A percentile compares a stretch with the other conserved stretches of the same genome.
These are phyloP conservation scores for Ormyrus rosae DNA, from an alignment of 2,888 invertebrate species.

Conservation along the genomic window DNA sequence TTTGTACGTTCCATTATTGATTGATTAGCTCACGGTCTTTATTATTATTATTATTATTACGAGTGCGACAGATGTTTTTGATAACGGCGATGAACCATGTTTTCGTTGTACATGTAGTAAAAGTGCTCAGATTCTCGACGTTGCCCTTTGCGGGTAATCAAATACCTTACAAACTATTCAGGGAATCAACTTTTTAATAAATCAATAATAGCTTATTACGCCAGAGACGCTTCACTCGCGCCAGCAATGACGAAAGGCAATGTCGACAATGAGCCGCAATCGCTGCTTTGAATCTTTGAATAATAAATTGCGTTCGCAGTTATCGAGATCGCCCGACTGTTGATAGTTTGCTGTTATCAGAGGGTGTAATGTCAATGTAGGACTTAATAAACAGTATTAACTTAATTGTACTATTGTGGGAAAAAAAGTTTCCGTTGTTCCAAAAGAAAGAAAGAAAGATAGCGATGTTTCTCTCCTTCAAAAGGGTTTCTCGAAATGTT, in stretches of 20 bases:
- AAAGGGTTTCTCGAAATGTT: slow-evolving; percentile 56
- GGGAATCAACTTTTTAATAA: slow-evolving; percentile 20
- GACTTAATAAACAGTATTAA: slow-evolving; percentile 52
- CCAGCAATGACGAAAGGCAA: slow-evolving; percentile 6
- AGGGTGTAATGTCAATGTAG: slow-evolving; percentile 66
- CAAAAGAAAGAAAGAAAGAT: slow-evolving; percentile 10
- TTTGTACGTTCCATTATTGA: slow-evolving; percentile 58
- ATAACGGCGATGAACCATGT: slow-evolving; percentile 21
- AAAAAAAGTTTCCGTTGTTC: slow-evolving; percentile 49
- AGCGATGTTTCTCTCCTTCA: slow-evolving; percentile 55
- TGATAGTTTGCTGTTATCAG: slow-evolving; percentile 70
- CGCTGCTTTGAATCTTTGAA: slow-evolving; percentile 55
- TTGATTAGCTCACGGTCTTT: slow-evolving; percentile 59
- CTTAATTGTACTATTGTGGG: slow-evolving; percentile 35
- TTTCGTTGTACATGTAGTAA: slow-evolving; percentile 39
- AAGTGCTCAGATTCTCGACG: slow-evolving; percentile 6
- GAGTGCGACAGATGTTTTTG: slow-evolving; percentile 24
- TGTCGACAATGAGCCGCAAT: slow-evolving; percentile 8
- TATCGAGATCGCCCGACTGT: slow-evolving; percentile 62
- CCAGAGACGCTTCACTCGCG: background rate
- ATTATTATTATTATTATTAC: slow-evolving; percentile 26
- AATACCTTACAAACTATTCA: slow-evolving; percentile 21
- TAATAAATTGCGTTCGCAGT: slow-evolving; percentile 49
- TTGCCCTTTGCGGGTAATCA: slow-evolving; percentile 5
- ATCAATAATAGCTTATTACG: slow-evolving; percentile 8